phyloP scores from a whole-genome alignment of 2,888 invertebrate genomes.

The Lamellibrachia columna region DNA sequence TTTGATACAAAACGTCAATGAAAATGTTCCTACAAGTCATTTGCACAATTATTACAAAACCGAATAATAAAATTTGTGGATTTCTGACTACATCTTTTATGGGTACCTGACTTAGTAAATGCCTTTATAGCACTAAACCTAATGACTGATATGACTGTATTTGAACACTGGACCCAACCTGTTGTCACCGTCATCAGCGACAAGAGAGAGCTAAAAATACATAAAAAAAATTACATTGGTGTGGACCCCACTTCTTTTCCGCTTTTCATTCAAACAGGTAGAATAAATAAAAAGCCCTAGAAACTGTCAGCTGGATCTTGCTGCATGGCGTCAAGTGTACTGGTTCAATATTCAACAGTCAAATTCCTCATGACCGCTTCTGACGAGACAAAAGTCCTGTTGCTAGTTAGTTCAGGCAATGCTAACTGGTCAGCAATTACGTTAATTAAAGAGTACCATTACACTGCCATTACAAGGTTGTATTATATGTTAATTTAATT shows the following conservation, averaged over 20 bases:
- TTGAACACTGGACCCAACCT: background rate
- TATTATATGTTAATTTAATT: too few relatives aligned
- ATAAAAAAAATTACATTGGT: background rate
- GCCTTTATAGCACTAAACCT: background rate
- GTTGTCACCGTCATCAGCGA: background rate
- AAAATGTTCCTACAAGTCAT: background rate
- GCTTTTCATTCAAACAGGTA: background rate
- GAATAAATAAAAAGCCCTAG: background rate
- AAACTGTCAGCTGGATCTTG: background rate
- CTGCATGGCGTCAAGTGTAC: background rate
- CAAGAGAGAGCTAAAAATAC: background rate
- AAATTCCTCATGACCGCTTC: background rate
- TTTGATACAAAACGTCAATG: constrained; percentile 6
- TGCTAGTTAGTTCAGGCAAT: too few relatives aligned
- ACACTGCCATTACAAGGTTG: too few relatives aligned
- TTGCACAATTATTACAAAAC: too few relatives aligned
- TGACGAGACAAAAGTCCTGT: too few relatives aligned
- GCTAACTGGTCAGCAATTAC: too few relatives aligned
- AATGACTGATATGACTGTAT: background rate
- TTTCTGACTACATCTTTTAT: too few relatives aligned
- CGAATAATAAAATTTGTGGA: too few relatives aligned
- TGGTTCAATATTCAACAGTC: background rate
- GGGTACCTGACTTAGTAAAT: background rate
- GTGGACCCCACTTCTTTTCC: background rate
- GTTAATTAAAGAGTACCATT: too few relatives aligned